Conservation (phyloP, 2,797 vertebrate species). For the Leptoclinus maculatus region DNA sequence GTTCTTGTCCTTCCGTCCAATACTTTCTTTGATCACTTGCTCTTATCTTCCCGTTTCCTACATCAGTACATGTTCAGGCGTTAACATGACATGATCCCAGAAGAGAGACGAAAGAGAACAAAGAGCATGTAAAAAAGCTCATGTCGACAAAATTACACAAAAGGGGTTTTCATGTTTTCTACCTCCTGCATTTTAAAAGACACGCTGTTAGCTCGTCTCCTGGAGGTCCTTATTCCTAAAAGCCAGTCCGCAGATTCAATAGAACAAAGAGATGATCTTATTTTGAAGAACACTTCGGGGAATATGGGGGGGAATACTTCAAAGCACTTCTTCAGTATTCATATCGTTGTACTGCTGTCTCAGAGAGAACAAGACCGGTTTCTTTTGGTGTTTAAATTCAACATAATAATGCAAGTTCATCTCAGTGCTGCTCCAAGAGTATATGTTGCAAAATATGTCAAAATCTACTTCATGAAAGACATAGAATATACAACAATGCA, state of each 20-base stretch:
- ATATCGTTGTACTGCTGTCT: not conserved
- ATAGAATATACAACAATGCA: not conserved
- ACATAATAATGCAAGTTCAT: not conserved
- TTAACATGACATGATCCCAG: not conserved
- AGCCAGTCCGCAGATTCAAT: not conserved
- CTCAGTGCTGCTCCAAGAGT: not conserved
- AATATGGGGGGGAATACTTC: constrained; percentile 9
- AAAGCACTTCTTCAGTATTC: not conserved
- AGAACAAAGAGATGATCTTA: constrained; percentile 37
- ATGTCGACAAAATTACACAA: not conserved
- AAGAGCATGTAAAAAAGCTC: not conserved
- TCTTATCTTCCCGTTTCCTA: not conserved
- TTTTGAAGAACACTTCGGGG: constrained; percentile 28
- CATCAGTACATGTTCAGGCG: not conserved
- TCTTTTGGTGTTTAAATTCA: not conserved
- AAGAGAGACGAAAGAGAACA: not conserved
- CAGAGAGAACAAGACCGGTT: not conserved
- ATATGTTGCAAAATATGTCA: not conserved
- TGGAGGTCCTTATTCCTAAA: not conserved
- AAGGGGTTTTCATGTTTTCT: constrained; percentile 1
- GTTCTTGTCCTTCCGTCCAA: not conserved
- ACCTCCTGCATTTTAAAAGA: constrained; percentile 12
- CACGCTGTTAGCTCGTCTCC: not conserved
- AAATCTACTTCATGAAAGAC: not conserved
- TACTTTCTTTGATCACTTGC: constrained; percentile 3